Evolutionary conservation across 1,140 invertebrate genomes (phyloP).

Genomic region (Drosophila subpulchrella): DNA sequence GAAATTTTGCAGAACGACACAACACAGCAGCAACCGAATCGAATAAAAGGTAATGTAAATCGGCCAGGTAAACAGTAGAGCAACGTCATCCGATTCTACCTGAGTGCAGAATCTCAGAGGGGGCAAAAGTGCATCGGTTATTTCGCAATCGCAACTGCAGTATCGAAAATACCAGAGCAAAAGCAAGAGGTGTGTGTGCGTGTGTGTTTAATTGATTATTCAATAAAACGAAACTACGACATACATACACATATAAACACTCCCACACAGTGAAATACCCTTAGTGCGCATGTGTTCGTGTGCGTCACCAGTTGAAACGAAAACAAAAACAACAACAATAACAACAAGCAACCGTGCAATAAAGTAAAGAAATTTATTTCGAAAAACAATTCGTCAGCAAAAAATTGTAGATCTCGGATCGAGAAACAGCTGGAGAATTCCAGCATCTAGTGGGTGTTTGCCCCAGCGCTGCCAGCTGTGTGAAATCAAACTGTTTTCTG

Average conservation of each 20-base stretch:
- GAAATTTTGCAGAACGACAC: conserved; percentile 47
- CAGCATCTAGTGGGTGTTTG: conserved; percentile 12
- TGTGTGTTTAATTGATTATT: conserved; percentile 80
- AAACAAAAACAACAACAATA: conserved; percentile 47
- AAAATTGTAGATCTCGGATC: conserved; percentile 23
- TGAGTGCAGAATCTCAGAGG: conserved; percentile 10
- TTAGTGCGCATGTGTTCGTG: conserved; percentile 16
- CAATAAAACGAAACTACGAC: conserved; percentile 67
- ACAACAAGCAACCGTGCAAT: conserved; percentile 17
- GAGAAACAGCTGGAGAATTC: conserved; percentile 61
- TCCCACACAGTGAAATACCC: conserved; percentile 5
- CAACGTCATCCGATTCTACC: not conserved
- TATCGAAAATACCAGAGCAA: conserved; percentile 72
- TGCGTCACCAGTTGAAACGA: conserved; percentile 55
- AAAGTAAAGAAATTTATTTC: conserved; percentile 46
- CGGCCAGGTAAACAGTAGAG: conserved; percentile 16
- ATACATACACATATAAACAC: conserved; percentile 42
- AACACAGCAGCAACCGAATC: conserved; percentile 42
- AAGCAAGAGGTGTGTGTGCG: conserved; percentile 13
- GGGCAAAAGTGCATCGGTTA: conserved; percentile 8
- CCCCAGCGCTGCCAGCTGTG: conserved; percentile 3
- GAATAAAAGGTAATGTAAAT: conserved; percentile 72
- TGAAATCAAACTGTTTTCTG: not conserved
- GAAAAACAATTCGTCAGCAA: conserved; percentile 71
- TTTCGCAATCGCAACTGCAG: conserved; percentile 34